phyloP scores from a whole-genome alignment of 2,888 invertebrate species.

The Deilephila elpenor region DNA sequence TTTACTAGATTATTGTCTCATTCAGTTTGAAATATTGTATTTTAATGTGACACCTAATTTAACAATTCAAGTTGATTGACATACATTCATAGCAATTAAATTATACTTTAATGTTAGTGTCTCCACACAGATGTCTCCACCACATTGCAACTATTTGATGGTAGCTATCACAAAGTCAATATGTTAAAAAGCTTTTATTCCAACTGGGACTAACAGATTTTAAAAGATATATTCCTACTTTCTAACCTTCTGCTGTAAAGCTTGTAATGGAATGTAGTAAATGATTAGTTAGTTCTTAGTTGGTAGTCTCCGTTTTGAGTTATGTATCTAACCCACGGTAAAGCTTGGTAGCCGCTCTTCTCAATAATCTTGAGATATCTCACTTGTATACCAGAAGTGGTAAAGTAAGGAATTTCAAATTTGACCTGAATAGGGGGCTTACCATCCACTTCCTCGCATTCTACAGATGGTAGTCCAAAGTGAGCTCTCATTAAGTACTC shows the following conservation, averaged over 20 bases:
- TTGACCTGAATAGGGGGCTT: slow-evolving; percentile 99
- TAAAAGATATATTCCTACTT: too few species aligned
- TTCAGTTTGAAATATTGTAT: too few species aligned
- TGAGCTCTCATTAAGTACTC: slow-evolving; percentile 99
- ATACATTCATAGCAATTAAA: too few species aligned
- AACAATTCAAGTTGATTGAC: too few species aligned
- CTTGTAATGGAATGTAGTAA: slow-evolving; percentile 52
- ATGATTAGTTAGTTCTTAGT: slow-evolving; percentile 92
- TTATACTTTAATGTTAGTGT: too few species aligned
- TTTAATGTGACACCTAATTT: too few species aligned
- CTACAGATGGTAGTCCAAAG: slow-evolving; percentile 98
- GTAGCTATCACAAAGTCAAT: too few species aligned
- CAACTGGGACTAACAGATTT: too few species aligned
- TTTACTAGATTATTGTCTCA: too few species aligned
- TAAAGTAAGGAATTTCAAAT: slow-evolving; percentile 99
- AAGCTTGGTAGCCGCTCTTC: slow-evolving; percentile 99
- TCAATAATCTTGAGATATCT: slow-evolving; percentile 99
- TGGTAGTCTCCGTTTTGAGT: slow-evolving; percentile 99
- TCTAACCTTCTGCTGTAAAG: slow-evolving; percentile 28
- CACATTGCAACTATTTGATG: too few species aligned
- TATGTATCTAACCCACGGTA: slow-evolving; percentile 99
- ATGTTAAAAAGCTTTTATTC: too few species aligned
- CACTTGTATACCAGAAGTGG: slow-evolving; percentile 99
- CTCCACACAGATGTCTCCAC: too few species aligned
- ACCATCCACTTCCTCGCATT: slow-evolving; percentile 96